These are phyloP conservation scores for Pluvianellus socialis DNA, from an alignment of 2,113 vertebrate species.

Conservation along the genomic window DNA sequence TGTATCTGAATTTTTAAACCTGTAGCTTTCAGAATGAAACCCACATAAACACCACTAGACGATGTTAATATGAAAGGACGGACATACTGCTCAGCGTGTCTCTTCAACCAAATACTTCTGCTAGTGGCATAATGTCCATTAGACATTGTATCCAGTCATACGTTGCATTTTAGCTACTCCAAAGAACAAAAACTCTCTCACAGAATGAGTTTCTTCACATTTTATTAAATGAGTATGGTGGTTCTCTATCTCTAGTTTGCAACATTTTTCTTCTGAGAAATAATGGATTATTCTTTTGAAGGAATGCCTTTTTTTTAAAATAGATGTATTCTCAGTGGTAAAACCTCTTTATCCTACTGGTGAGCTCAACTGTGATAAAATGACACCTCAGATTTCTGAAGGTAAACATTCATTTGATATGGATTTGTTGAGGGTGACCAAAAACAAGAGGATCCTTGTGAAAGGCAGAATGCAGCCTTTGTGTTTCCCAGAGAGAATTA, in stretches of 20 bases:
- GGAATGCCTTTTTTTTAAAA: neutral
- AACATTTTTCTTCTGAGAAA: neutral
- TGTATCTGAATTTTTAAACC: neutral
- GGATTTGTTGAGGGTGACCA: neutral
- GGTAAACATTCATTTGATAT: neutral
- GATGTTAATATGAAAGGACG: neutral
- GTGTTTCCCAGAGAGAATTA: neutral
- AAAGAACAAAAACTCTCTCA: neutral
- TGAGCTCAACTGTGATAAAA: neutral
- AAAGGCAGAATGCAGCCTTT: conserved; percentile 12
- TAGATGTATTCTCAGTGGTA: neutral
- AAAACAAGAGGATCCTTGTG: conserved; percentile 12
- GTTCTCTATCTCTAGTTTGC: neutral
- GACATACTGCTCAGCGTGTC: neutral
- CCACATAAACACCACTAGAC: neutral
- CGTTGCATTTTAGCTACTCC: neutral
- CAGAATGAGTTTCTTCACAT: neutral
- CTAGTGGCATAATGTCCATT: neutral
- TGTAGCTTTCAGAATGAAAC: neutral
- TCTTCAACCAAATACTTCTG: neutral
- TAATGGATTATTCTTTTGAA: neutral
- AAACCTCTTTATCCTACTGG: neutral
- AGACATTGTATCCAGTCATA: neutral
- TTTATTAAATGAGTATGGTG: neutral
- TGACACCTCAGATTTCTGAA: conserved; percentile 1